Conservation (phyloP, 2,113 vertebrate species). For the Eudyptes chrysolophus region DNA sequence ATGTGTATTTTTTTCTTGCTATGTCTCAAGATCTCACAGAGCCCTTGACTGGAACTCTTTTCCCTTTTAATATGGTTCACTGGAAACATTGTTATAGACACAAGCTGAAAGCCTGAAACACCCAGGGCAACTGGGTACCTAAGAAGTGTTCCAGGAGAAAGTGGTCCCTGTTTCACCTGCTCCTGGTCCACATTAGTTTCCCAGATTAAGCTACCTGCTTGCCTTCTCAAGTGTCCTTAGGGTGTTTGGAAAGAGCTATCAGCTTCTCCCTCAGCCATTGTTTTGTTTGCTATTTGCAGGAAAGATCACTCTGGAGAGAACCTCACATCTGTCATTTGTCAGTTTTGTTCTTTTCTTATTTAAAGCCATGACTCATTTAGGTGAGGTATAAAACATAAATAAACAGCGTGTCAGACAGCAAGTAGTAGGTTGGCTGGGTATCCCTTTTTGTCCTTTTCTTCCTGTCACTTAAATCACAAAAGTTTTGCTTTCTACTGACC, state of each 20-base stretch:
- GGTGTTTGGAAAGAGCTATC: not conserved
- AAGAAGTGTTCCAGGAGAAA: not conserved
- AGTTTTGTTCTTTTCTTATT: not conserved
- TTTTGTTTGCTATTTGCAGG: not conserved
- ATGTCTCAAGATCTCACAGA: not conserved
- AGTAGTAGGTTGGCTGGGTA: not conserved
- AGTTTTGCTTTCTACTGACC: not conserved
- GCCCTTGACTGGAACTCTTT: not conserved
- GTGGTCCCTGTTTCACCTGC: not conserved
- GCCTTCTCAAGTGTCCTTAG: not conserved
- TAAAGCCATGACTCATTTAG: not conserved
- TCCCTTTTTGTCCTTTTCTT: not conserved
- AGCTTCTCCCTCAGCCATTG: not conserved
- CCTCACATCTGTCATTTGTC: not conserved
- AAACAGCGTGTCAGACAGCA: not conserved
- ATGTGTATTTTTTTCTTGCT: not conserved
- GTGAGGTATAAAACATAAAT: slow-evolving; percentile 9
- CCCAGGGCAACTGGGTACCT: not conserved
- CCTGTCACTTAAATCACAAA: not conserved
- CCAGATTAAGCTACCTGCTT: not conserved
- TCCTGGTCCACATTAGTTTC: not conserved
- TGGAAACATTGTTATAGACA: not conserved
- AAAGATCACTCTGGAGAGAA: not conserved
- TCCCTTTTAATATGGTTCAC: not conserved
- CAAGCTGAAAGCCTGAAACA: not conserved